Evolutionary conservation across 1,140 invertebrate species (phyloP).

Genomic region (Halyomorpha halys): DNA sequence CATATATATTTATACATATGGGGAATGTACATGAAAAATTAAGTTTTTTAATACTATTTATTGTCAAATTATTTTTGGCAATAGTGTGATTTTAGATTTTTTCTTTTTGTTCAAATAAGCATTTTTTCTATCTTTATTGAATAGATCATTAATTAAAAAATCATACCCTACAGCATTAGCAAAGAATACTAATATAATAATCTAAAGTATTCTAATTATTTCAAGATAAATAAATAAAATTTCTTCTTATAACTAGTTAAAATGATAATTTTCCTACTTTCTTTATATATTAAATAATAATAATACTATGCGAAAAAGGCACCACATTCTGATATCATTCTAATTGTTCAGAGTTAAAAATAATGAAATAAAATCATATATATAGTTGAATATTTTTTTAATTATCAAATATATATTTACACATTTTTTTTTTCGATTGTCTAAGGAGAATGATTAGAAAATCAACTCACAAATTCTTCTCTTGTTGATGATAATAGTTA

Average conservation of each 20-base stretch:
- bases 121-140: neutral
- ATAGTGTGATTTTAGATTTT: slow-evolving; percentile 1
- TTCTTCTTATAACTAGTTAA: slow-evolving; percentile 1
- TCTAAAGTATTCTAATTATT: neutral
- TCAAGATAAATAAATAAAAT: neutral
- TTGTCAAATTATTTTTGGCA: slow-evolving; percentile 9
- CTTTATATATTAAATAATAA: neutral
- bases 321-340: slow-evolving; percentile 12
- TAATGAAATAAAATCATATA: neutral
- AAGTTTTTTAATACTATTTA: neutral
- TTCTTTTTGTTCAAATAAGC: neutral
- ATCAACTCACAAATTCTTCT: slow-evolving; percentile 3
- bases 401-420: slow-evolving; percentile 16
- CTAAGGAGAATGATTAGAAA: slow-evolving; percentile 2
- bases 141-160: too few relatives aligned
- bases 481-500: neutral
- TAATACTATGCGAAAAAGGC: slow-evolving; percentile 10
- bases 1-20: too few relatives aligned
- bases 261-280: neutral
- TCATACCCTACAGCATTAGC: too few relatives aligned
- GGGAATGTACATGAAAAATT: too few relatives aligned
- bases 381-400: neutral
- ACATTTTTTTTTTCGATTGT: slow-evolving; percentile 11
- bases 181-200: too few relatives aligned
- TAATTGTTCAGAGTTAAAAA: slow-evolving; percentile 5